A percentile compares a stretch with the other conserved stretches of the same genome.
Evolutionary conservation across 2,797 vertebrate species (phyloP).

Genomic region (Gymnodraco acuticeps): DNA sequence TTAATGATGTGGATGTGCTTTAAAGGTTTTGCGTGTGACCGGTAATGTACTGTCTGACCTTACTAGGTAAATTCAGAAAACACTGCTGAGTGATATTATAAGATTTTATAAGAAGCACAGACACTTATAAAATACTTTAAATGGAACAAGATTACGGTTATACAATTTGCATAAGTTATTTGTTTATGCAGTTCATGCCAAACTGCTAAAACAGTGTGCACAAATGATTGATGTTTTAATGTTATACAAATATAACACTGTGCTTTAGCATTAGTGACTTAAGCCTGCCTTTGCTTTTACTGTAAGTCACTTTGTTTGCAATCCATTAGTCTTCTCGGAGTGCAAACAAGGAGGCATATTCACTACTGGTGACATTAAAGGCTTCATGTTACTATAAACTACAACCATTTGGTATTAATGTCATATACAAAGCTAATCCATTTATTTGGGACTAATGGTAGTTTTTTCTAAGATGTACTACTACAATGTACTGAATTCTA

Average conservation of each 20-base stretch:
- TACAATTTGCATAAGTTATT: neutral
- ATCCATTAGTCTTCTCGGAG: neutral
- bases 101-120: neutral
- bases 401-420: slow-evolving; percentile 5
- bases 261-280: neutral
- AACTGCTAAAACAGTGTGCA: neutral
- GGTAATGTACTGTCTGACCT: neutral
- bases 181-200: neutral
- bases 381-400: neutral
- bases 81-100: neutral
- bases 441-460: neutral
- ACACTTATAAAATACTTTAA: neutral
- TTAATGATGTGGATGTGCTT: slow-evolving; percentile 5
- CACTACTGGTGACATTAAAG: neutral
- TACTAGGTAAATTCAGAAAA: neutral
- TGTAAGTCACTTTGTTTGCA: slow-evolving; percentile 9
- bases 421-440: neutral
- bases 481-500: neutral
- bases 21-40: neutral
- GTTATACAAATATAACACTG: slow-evolving; percentile 2
- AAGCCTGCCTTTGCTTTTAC: neutral
- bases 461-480: neutral
- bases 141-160: neutral
- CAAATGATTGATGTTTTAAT: slow-evolving; percentile 2
- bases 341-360: neutral